phyloP scores from a whole-genome alignment of 2,888 invertebrate species.

The Noctua pronuba region DNA sequence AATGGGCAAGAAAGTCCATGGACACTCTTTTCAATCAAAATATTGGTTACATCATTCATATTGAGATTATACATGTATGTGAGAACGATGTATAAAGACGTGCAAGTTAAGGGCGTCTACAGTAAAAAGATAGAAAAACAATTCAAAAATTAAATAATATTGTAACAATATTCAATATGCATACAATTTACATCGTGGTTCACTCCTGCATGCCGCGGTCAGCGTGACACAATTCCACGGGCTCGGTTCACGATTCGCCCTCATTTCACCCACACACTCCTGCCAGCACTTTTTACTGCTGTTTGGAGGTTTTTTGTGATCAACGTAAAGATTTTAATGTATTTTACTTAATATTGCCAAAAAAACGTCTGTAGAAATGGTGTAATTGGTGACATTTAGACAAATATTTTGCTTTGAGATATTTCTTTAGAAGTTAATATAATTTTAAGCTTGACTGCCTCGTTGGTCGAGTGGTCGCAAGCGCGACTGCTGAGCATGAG shows the following conservation, averaged over 20 bases:
- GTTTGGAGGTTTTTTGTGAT: conserved; percentile 35
- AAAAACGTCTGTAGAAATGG: background rate
- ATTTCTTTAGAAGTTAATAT: background rate
- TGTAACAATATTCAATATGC: background rate
- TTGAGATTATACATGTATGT: too few species aligned
- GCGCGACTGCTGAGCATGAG: too few species aligned
- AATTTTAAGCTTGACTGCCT: too few species aligned
- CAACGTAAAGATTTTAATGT: conserved; percentile 13
- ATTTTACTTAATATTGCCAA: background rate
- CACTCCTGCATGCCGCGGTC: conserved; percentile 56
- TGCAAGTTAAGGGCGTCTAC: too few species aligned
- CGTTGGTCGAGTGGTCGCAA: too few species aligned
- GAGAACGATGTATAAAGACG: too few species aligned
- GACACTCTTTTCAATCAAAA: too few species aligned
- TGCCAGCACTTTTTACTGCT: conserved; percentile 53
- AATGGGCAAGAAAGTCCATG: too few species aligned
- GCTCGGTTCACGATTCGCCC: conserved; percentile 70
- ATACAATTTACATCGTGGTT: conserved; percentile 43
- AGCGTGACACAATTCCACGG: conserved; percentile 75
- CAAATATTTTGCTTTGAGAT: background rate
- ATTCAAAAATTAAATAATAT: too few species aligned
- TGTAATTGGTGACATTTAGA: background rate
- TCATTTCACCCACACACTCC: conserved; percentile 70
- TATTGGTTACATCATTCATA: too few species aligned
- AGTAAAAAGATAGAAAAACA: too few species aligned